Base-by-base conservation (phyloP, 37 sponge, comb jelly and placozoan species). In the Oscarella lobularis region DNA sequence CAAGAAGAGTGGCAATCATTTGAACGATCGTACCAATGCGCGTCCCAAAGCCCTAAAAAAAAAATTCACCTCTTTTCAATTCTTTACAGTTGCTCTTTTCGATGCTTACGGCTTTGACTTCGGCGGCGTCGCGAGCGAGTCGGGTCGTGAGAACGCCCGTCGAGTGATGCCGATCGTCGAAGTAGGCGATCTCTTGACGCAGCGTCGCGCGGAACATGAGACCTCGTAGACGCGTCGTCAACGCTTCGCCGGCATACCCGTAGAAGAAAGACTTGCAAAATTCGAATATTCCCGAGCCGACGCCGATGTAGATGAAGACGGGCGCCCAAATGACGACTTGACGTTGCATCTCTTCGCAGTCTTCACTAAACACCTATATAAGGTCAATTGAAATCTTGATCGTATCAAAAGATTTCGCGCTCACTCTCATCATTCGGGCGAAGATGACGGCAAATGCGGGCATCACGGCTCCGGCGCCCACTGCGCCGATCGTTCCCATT, bases 91-190 rank as follows among this genome's bases (percentile, higher is more conserved):
- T n/a, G n/a, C n/a, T n/a, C n/a, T n/a, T n/a, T n/a, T n/a, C n/a
- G n/a, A n/a, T n/a, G n/a, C n/a, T n/a, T n/a, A n/a, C 95, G 38
- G 91, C 95, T 34, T 90, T 82, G 1, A 94, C 83, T 41, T 80
- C 83, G 14, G 80, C 70, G 0, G 92, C 91, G 83, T 94, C 95
- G 38, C 75, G 65, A n/a, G 95, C 80, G 39, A 94, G 73, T 3
- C 95, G 75, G 9, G 91, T 87, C 38, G 85, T 81, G 3, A 94
- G 83, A 4, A 89, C 84, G 2, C 95, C 95, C 30, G 86, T 90
- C 37, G 84, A 79, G 74, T 90, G 86, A 67, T 67, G 77, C 78
- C 85, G 80, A 3, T 89, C 82, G 76, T 94, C 95, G 81, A 85
- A 87, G 84, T 80, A 94, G 3, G 77, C 86, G 30, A 91, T 83